Base-by-base conservation (phyloP, 2,888 invertebrate species). In the Augiades crinisus region DNA sequence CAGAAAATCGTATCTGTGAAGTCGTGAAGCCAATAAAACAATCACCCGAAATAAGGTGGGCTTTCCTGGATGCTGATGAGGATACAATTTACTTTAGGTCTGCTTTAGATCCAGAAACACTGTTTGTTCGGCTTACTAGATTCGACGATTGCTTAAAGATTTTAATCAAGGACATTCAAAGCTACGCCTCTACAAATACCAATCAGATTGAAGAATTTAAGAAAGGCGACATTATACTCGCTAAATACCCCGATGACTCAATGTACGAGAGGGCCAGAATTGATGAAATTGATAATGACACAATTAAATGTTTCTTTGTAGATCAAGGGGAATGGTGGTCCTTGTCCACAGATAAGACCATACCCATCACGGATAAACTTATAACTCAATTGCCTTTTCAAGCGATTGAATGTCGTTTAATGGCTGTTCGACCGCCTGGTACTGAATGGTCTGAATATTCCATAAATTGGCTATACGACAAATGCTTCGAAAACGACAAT, bases 391-490 rank as follows among this genome's bases (percentile, higher is more conserved):
- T 93, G 54, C 93, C 93, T 0, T 93, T 93, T 59, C 91, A 92
- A 87, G 91, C 92, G 1, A 92, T 94, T 27, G 92, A 92, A 71
- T 94, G 93, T 70, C 70, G 86, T 36, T 68, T 93, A 38, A 66
- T 88, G n/a, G 92, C 92, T 14, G 64, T 93, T 0, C 61, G 70
- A 55, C 91, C 92, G 0, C 63, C 70, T 0, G 77, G 80, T 1
- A 72, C 85, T 1, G 66, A 73, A 1, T 93, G 93, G 92, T 72
- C 83, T 0, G 88, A 88, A 21, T 89, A 89, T 37, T 86, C 87
- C 2, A 89, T 77, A 0, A 90, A 91, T 63, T 83, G 90, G 70
- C 73, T 93, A 14, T 88, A 76, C 46, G 80, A 90, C 22, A 80
- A 79, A 38, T 83, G 87, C 53, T 81, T 72, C 34, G 81, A 83